These are phyloP conservation scores for Orgyia antiqua DNA, from an alignment of 2,888 invertebrate genomes.

Conservation along the genomic window DNA sequence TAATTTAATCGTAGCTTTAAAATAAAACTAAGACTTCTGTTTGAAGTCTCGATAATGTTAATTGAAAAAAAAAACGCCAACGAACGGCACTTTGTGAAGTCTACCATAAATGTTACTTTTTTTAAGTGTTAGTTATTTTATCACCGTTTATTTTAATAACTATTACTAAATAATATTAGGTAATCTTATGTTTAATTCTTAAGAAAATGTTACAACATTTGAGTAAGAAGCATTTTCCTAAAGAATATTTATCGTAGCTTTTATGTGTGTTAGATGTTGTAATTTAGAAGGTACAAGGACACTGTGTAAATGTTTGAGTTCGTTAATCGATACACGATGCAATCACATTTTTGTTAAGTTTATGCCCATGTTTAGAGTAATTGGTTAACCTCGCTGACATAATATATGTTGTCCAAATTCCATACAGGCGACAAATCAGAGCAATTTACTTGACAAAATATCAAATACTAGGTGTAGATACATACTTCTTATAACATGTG, in stretches of 20 bases:
- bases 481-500: no score
- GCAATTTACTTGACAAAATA: no score
- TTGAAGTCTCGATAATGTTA: no score
- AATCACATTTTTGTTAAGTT: background rate
- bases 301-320: slow-evolving; percentile 4
- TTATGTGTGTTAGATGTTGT: slow-evolving; percentile 9
- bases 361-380: background rate
- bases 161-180: background rate
- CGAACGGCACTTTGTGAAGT: no score
- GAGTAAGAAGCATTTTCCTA: slow-evolving; percentile 12
- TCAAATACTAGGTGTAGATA: no score
- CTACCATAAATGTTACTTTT: no score
- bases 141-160: background rate
- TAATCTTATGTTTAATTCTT: slow-evolving; percentile 1
- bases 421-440: no score
- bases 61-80: no score
- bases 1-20: no score
- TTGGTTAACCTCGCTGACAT: background rate
- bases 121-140: no score
- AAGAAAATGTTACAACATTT: slow-evolving; percentile 1
- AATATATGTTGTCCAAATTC: no score
- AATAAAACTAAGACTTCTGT: no score
- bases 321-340: background rate
- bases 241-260: slow-evolving; percentile 9
- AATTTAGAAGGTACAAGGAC: slow-evolving; percentile 18